Percentiles rank a stretch among this genome's conserved stretches.
Conservation (phyloP, 30 jellyfish, hydroid and myxozoan genomes). For the Pelagia noctiluca region DNA sequence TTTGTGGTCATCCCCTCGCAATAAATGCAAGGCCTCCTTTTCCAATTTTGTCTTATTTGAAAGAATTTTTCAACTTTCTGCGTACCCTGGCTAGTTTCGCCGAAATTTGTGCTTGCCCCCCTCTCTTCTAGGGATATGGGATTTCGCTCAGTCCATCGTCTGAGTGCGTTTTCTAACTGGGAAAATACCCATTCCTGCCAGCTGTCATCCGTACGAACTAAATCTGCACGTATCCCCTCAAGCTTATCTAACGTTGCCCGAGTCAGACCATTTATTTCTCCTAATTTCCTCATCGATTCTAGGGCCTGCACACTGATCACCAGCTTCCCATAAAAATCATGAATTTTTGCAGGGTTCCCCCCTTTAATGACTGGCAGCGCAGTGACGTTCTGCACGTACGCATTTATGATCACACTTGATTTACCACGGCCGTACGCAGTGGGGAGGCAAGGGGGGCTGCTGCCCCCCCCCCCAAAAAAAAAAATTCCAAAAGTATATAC, state of each 20-base stretch:
- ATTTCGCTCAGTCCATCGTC: constrained; percentile 80
- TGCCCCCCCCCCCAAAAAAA: too few relatives aligned
- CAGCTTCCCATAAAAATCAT: constrained; percentile 63
- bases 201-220: constrained; percentile 68
- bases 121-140: constrained; percentile 54
- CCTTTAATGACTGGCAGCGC: constrained; percentile 58
- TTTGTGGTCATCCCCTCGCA: constrained; percentile 42
- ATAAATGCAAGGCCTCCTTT: constrained; percentile 12
- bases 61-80: constrained; percentile 41
- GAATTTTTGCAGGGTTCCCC: constrained; percentile 50
- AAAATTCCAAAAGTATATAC: too few relatives aligned
- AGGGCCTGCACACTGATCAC: constrained; percentile 68
- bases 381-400: constrained; percentile 70
- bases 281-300: constrained; percentile 77
- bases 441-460: too few relatives aligned
- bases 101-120: constrained; percentile 42
- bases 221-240: constrained; percentile 70
- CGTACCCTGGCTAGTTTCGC: constrained; percentile 25
- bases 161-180: constrained; percentile 52
- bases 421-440: too few relatives aligned
- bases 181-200: constrained; percentile 83
- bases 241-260: constrained; percentile 70
- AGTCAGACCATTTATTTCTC: constrained; percentile 66
- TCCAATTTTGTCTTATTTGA: constrained; percentile 27
- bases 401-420: constrained; percentile 69